These are phyloP conservation scores for Hymenochirus boettgeri DNA, from an alignment of 2,113 vertebrate species.

Conservation along the genomic window DNA sequence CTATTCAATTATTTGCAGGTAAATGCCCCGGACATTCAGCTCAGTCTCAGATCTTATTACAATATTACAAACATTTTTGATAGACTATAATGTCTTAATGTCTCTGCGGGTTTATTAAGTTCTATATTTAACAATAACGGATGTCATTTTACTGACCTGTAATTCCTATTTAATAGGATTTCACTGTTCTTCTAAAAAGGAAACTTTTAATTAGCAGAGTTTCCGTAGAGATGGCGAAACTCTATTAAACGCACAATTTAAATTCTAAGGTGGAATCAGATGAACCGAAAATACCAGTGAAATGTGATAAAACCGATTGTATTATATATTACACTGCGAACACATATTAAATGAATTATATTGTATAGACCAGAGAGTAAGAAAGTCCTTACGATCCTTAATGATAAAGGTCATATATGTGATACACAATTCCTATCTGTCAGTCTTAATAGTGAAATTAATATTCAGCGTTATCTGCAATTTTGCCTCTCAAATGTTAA, in stretches of 20 bases:
- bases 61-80: constrained; percentile 35
- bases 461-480: too few species aligned
- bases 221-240: constrained; percentile 18
- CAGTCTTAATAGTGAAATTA: too few species aligned
- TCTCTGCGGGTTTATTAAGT: constrained; percentile 30
- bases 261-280: constrained; percentile 3
- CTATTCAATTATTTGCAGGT: constrained; percentile 2
- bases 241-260: constrained; percentile 34
- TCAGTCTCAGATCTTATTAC: constrained; percentile 7
- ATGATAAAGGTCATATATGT: too few species aligned
- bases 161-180: constrained; percentile 27
- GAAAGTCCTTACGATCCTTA: too few species aligned
- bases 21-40: constrained; percentile 9
- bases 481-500: too few species aligned
- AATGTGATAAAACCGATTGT: too few species aligned
- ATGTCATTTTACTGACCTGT: constrained; percentile 26
- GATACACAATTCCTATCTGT: too few species aligned
- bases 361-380: too few species aligned
- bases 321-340: too few species aligned
- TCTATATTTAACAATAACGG: constrained; percentile 31
- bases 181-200: constrained; percentile 19
- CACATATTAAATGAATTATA: too few species aligned
- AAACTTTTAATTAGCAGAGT: constrained; percentile 35
- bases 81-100: constrained; percentile 18
- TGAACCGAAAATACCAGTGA: too few species aligned